Percentiles rank a stretch among this genome's conserved stretches.
These are phyloP conservation scores for Gnathonemus longibarbis DNA, from an alignment of 2,113 vertebrate genomes.

Conservation along the genomic window DNA sequence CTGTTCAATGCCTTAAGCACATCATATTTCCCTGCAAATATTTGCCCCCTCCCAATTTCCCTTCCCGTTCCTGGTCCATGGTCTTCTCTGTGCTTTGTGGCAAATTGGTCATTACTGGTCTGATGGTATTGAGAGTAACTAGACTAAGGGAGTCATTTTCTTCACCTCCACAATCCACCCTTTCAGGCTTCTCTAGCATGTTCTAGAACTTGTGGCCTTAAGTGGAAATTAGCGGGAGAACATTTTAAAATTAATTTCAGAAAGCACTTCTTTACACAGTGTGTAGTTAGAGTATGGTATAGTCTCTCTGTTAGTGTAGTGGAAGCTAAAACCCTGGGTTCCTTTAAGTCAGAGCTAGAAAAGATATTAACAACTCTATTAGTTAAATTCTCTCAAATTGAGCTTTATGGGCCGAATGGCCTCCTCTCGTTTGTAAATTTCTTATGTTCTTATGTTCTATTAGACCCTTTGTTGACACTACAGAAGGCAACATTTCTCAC, in stretches of 20 bases:
- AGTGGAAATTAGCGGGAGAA: too few relatives aligned
- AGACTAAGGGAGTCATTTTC: background rate
- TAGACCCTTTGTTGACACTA: background rate
- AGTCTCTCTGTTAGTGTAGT: too few relatives aligned
- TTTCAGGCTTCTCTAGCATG: background rate
- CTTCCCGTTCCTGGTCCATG: background rate
- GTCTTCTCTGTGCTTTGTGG: background rate
- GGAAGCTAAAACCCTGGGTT: too few relatives aligned
- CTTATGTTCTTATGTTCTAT: background rate
- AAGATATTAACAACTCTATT: too few relatives aligned
- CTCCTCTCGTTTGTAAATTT: background rate
- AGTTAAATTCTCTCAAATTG: background rate
- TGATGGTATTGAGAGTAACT: background rate
- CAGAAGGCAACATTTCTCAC: background rate
- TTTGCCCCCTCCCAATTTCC: background rate
- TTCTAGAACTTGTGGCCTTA: too few relatives aligned
- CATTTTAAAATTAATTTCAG: too few relatives aligned
- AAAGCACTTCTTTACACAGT: too few relatives aligned
- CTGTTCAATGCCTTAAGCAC: background rate
- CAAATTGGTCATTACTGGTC: background rate
- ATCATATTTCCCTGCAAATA: background rate
- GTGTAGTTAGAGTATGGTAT: too few relatives aligned
- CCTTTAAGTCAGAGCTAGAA: too few relatives aligned
- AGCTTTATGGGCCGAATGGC: background rate
- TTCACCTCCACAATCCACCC: background rate